phyloP scores from a whole-genome alignment of 2,113 vertebrate species.

The Phodopus roborovskii region DNA sequence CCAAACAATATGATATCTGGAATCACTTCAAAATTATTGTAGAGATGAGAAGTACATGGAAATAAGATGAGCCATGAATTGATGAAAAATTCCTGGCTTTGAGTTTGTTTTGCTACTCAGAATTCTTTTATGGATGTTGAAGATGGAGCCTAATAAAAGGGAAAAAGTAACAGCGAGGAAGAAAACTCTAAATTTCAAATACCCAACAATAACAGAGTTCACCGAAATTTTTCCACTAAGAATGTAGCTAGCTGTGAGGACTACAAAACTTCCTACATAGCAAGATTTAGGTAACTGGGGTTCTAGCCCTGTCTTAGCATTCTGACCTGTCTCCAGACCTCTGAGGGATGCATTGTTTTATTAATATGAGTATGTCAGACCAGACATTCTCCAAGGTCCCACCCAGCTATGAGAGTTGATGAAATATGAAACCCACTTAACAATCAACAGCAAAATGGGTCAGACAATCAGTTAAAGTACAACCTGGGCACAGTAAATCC shows the following conservation, averaged over 20 bases:
- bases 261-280: neutral
- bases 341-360: neutral
- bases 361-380: neutral
- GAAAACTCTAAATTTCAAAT: slow-evolving; percentile 1
- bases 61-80: neutral
- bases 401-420: slow-evolving; percentile 12
- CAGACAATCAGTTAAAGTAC: slow-evolving; percentile 65
- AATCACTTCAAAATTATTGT: neutral
- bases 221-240: neutral
- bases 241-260: neutral
- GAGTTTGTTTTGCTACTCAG: neutral
- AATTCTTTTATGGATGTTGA: neutral
- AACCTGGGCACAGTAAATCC: slow-evolving; percentile 78
- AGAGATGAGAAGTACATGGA: neutral
- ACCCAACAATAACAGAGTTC: slow-evolving; percentile 42
- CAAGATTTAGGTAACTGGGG: neutral
- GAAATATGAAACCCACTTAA: slow-evolving; percentile 55
- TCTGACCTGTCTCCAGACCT: neutral
- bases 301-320: neutral
- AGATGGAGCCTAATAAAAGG: neutral
- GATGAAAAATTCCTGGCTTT: neutral
- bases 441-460: slow-evolving; percentile 61
- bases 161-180: neutral
- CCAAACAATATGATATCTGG: neutral
- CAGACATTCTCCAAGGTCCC: neutral